Percentiles rank a stretch among this genome's conserved stretches.
Conservation (phyloP, 2,113 vertebrate species). For the Prunella fulvescens region DNA sequence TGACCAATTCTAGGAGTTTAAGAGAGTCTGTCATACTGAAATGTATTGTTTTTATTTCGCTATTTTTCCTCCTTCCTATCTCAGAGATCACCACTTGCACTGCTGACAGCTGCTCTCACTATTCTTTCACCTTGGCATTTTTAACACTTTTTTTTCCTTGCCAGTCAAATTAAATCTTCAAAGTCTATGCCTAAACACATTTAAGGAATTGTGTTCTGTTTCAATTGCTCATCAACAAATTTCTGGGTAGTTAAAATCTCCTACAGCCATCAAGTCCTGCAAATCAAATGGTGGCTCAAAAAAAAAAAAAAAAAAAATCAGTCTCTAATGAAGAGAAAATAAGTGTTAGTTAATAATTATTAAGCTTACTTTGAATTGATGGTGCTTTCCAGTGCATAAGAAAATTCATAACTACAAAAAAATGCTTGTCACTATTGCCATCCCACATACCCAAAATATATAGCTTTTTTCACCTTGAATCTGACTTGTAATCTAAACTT, state of each 20-base stretch:
- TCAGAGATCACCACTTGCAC: neutral
- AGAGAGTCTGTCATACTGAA: neutral
- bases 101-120: neutral
- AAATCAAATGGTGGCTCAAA: neutral
- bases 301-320: neutral
- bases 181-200: neutral
- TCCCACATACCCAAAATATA: neutral
- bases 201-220: neutral
- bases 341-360: neutral
- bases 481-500: neutral
- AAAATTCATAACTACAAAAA: neutral
- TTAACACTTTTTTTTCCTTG: neutral
- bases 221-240: neutral
- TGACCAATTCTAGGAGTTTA: neutral
- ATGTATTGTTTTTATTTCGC: neutral
- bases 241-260: neutral
- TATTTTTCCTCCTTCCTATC: neutral
- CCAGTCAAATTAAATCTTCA: neutral
- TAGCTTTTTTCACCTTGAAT: neutral
- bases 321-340: neutral
- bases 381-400: neutral
- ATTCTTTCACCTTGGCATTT: neutral
- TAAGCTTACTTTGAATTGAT: neutral
- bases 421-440: neutral
- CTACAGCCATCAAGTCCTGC: neutral